Evolutionary conservation across 2,797 vertebrate genomes (phyloP).

Genomic region (Vultur gryphus): DNA sequence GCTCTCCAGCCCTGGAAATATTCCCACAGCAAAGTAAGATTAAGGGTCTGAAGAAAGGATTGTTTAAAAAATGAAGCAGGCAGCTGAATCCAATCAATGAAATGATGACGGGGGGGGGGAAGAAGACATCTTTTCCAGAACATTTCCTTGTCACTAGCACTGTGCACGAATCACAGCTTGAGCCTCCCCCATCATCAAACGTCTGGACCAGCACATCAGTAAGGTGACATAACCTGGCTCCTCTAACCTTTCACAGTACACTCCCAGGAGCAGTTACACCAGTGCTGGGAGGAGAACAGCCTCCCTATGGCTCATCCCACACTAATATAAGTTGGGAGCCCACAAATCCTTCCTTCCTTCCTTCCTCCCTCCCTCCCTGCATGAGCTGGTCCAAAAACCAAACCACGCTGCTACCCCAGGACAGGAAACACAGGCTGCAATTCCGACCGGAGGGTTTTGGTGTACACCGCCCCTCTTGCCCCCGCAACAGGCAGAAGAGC

Average conservation of each 20-base stretch:
- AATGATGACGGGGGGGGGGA: background rate
- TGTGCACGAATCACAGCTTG: background rate
- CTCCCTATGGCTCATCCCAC: slow-evolving; percentile 1
- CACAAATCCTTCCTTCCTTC: background rate
- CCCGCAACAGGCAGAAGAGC: background rate
- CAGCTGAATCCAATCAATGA: background rate
- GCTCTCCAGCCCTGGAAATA: background rate
- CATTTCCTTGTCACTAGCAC: background rate
- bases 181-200: background rate
- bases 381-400: background rate
- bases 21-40: background rate
- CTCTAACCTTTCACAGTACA: background rate
- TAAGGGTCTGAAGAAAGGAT: background rate
- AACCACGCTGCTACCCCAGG: background rate
- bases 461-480: fast-evolving
- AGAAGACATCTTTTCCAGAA: background rate
- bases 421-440: background rate
- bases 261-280: background rate
- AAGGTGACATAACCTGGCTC: background rate
- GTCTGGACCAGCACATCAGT: background rate
- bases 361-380: background rate
- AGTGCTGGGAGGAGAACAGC: background rate
- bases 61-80: background rate
- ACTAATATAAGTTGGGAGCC: background rate
- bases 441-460: background rate